Percentiles rank a stretch among this genome's conserved stretches.
Conservation (phyloP, 92 coral and sea anemone species). For the Palythoa grandiflora region DNA sequence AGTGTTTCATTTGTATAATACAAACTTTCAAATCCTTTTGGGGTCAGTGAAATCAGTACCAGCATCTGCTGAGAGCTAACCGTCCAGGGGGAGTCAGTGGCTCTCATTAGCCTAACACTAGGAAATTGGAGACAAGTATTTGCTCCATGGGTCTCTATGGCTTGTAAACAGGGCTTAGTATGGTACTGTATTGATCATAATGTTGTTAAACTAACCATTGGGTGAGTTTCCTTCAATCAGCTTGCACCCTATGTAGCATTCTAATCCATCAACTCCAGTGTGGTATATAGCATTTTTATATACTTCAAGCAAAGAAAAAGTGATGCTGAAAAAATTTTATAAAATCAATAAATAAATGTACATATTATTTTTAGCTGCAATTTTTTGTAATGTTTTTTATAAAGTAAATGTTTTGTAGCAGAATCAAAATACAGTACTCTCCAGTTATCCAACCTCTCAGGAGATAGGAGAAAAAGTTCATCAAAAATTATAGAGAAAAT, state of each 20-base stretch:
- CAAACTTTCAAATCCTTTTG: background rate
- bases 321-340: background rate
- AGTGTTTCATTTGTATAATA: conserved; percentile 1
- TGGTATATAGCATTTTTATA: too few species aligned
- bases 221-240: too few species aligned
- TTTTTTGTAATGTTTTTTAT: background rate
- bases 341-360: background rate
- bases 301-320: too few species aligned
- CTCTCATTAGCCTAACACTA: background rate
- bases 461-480: background rate
- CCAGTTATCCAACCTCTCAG: background rate
- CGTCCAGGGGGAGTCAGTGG: too few species aligned
- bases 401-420: background rate
- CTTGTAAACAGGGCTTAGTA: conserved; percentile 5
- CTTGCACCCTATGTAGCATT: too few species aligned
- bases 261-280: too few species aligned
- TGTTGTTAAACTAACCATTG: too few species aligned
- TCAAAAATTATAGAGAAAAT: background rate
- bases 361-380: background rate
- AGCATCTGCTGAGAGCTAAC: too few species aligned
- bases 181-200: background rate
- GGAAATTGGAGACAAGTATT: background rate
- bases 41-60: too few species aligned
- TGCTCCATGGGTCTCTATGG: background rate
- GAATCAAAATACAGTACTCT: background rate